phyloP scores from a whole-genome alignment of 2,888 invertebrate genomes.

The Stratiomys singularior region DNA sequence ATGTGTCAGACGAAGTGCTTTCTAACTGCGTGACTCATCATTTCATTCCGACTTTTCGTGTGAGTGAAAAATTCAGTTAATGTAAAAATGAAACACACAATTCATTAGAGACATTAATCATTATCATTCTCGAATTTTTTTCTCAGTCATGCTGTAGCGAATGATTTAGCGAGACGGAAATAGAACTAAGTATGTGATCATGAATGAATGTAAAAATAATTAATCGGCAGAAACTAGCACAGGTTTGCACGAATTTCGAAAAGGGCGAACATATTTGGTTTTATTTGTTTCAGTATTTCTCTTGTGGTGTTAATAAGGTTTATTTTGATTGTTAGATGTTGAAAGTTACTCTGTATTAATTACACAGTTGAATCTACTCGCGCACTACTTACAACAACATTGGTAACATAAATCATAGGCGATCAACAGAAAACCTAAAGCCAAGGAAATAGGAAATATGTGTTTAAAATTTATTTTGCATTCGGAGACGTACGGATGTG shows the following conservation, averaged over 20 bases:
- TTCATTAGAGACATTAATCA: slow-evolving; percentile 35
- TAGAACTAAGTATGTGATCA: slow-evolving; percentile 9
- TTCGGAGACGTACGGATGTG: too few species aligned
- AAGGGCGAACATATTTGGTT: slow-evolving; percentile 13
- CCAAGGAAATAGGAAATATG: neutral
- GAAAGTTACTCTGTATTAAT: neutral
- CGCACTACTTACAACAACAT: slow-evolving; percentile 13
- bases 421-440: neutral
- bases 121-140: slow-evolving; percentile 18
- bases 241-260: slow-evolving; percentile 40
- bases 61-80: slow-evolving; percentile 30
- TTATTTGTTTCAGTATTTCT: neutral
- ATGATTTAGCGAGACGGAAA: slow-evolving; percentile 31
- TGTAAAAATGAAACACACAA: slow-evolving; percentile 37
- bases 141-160: slow-evolving; percentile 39
- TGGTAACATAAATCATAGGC: neutral
- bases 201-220: slow-evolving; percentile 34
- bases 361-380: neutral
- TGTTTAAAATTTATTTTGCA: too few species aligned
- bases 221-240: slow-evolving; percentile 33
- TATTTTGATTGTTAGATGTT: neutral
- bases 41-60: slow-evolving; percentile 5
- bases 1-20: neutral
- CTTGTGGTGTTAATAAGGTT: neutral
- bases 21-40: slow-evolving; percentile 27